Conservation (phyloP, 1,140 invertebrate genomes). For the Aphaenogaster ashmeadi region DNA sequence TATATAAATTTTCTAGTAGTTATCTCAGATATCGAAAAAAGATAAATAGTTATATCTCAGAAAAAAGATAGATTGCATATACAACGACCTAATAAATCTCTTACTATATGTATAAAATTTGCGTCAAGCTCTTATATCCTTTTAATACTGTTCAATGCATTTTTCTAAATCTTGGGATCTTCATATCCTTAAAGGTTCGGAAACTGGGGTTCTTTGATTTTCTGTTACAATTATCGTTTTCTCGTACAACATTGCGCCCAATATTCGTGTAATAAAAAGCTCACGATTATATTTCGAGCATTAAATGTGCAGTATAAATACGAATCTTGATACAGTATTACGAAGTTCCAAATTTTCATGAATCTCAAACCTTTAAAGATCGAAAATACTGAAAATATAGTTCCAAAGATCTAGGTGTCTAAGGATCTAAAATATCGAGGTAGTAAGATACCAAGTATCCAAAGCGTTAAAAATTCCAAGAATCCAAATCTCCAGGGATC, state of each 20-base stretch:
- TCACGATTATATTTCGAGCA: background rate
- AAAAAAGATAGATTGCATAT: background rate
- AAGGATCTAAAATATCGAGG: conserved; percentile 21
- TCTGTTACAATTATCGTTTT: background rate
- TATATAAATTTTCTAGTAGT: background rate
- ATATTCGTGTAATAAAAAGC: background rate
- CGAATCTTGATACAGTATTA: background rate
- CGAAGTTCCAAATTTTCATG: background rate
- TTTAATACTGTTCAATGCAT: conserved; percentile 11
- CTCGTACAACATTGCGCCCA: background rate
- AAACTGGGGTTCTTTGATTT: background rate
- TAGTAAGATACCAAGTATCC: conserved; percentile 46
- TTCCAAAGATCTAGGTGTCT: conserved; percentile 47
- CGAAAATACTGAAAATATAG: conserved; percentile 8
- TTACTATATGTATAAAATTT: conserved; percentile 7
- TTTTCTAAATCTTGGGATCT: conserved; percentile 17
- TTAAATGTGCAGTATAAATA: background rate
- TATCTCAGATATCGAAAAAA: background rate
- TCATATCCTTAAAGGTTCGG: conserved; percentile 15
- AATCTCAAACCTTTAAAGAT: conserved; percentile 30
- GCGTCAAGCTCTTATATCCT: conserved; percentile 25
- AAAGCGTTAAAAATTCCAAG: conserved; percentile 42
- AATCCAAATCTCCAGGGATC: conserved; percentile 10
- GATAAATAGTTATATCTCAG: too few species aligned
- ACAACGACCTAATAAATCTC: conserved; percentile 39